Conservation (phyloP, 2,113 vertebrate genomes). For the Poicephalus meyeri region DNA sequence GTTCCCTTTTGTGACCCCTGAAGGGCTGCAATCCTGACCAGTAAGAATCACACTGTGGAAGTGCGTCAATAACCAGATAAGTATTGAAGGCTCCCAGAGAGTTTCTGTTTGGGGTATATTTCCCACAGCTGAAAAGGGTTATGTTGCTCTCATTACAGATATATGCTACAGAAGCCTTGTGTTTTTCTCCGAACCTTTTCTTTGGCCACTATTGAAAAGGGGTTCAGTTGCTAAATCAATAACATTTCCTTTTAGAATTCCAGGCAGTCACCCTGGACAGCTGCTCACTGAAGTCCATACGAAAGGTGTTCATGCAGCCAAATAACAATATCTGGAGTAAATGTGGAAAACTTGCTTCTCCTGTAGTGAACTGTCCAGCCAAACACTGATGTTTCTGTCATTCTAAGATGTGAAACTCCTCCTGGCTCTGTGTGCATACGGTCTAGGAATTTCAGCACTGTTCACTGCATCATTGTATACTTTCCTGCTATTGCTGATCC, state of each 20-base stretch:
- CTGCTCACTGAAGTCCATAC: background rate
- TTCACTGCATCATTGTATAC: background rate
- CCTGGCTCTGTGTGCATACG: rapidly evolving
- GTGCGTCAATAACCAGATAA: no score
- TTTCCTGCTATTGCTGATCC: background rate
- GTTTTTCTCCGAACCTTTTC: background rate
- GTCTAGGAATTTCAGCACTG: background rate
- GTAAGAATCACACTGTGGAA: rapidly evolving
- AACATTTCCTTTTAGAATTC: background rate
- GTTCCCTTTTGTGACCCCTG: background rate
- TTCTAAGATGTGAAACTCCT: background rate
- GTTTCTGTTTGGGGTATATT: background rate
- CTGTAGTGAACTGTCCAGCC: background rate
- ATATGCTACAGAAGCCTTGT: rapidly evolving
- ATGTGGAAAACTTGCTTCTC: background rate
- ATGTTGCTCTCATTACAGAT: background rate
- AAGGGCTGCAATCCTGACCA: background rate
- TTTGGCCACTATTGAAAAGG: background rate
- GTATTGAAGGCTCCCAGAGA: background rate
- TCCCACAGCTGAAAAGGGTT: background rate
- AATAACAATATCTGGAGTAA: background rate
- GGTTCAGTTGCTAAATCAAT: background rate
- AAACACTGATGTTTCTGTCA: background rate
- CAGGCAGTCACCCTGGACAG: background rate
- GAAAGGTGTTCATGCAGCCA: background rate